A percentile compares a stretch with the other conserved stretches of the same genome.
These are phyloP conservation scores for Rhagophthalmus giganteus DNA, from an alignment of 2,888 invertebrate genomes.

Conservation along the genomic window DNA sequence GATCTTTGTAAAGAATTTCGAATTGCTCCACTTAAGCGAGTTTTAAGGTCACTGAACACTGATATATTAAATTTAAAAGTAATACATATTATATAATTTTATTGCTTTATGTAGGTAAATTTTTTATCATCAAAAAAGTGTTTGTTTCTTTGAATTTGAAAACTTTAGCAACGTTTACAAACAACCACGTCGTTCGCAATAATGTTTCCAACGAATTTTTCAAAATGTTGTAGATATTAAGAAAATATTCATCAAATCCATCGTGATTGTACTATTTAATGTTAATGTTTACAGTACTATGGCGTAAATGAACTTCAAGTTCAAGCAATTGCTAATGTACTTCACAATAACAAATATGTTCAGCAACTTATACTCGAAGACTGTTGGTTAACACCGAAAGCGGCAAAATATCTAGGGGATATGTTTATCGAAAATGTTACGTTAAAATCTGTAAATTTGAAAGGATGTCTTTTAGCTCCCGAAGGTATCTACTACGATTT, in stretches of 20 bases:
- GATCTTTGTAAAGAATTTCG: slow-evolving; percentile 49
- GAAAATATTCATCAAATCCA: too few relatives aligned
- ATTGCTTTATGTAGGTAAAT: too few relatives aligned
- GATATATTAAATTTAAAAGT: slow-evolving; percentile 49
- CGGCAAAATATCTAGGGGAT: slow-evolving; percentile 49
- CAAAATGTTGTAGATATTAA: too few relatives aligned
- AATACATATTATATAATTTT: too few relatives aligned
- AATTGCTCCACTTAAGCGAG: slow-evolving; percentile 49
- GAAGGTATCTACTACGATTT: slow-evolving; percentile 36
- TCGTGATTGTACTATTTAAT: too few relatives aligned
- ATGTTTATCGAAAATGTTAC: slow-evolving; percentile 50
- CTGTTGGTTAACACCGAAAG: slow-evolving; percentile 51
- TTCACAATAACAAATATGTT: slow-evolving; percentile 49
- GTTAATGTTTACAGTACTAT: slow-evolving; percentile 43
- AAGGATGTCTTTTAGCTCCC: slow-evolving; percentile 54
- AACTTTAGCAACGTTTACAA: too few relatives aligned
- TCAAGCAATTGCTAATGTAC: slow-evolving; percentile 46
- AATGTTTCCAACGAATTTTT: too few relatives aligned
- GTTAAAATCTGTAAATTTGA: slow-evolving; percentile 49
- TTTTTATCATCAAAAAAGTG: too few relatives aligned
- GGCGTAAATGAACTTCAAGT: slow-evolving; percentile 48
- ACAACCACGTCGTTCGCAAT: too few relatives aligned
- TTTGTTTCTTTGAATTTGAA: too few relatives aligned
- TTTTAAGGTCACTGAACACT: slow-evolving; percentile 44
- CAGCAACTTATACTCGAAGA: slow-evolving; percentile 50